Base-by-base conservation (phyloP, 2,113 vertebrate species). In the Pungitius pungitius region DNA sequence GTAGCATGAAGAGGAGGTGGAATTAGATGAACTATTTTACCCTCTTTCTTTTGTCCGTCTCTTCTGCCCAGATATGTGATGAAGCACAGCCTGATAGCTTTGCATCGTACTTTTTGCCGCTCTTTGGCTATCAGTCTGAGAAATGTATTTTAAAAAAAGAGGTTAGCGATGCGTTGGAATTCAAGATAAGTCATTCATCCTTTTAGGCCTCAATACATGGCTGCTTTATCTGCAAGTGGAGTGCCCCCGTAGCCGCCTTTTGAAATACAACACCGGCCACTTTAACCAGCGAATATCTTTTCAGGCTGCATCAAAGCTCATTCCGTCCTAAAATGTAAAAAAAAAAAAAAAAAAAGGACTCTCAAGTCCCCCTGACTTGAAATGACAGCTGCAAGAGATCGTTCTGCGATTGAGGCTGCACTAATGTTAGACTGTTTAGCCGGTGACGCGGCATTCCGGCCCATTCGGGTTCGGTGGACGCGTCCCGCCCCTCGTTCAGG, bases 381-480 rank as follows among this genome's bases (percentile, higher is more conserved):
- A 33, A 26, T 76, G 70, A 66, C 20, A 14, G 30, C 75, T 72
- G 51, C 11, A 13, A 27, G 69, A 81, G 86, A 89, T 85, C 83
- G 83, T 54, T n/a, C n/a, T 83, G 61, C 54, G 47, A 81, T 57
- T 56, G 66, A 83, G 61, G 69, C 35, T 61, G 45, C 61, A n/a
- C 78, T 80, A 62, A 74, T 59, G 62, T 76, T 69, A 68, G 79
- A 76, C 63, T 73, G 57, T 88, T 88, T 80, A 84, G 85, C 22
- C 57, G 39, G 80, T 75, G 85, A 87, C 82, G 77, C 81, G 62
- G 75, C 80, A 88, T 87, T 86, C 49, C 78, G 74, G 79, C 69
- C 85, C 75, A 87, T 87, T 89, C 80, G 81, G n/a, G 77, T 80
- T 75, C 59, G 52, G 78, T 86, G 57, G 69, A 73, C 86, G 83